Percentiles rank a stretch among this genome's conserved stretches.
phyloP scores from a whole-genome alignment of 2,888 invertebrate species.

The Macaria liturata region DNA sequence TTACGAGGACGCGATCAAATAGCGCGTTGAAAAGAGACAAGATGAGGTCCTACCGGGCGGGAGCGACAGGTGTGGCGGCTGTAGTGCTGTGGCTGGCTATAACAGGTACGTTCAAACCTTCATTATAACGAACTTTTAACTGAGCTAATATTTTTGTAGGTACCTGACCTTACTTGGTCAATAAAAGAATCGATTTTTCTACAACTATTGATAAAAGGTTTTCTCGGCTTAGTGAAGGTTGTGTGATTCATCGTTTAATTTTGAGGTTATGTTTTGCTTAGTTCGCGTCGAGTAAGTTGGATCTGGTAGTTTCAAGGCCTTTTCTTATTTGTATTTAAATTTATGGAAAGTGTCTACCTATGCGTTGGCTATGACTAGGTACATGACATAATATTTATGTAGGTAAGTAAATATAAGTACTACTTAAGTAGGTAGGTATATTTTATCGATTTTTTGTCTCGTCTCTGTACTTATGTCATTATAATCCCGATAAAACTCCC shows the following conservation, averaged over 20 bases:
- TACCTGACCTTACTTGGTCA: background rate
- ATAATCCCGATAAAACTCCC: too few species aligned
- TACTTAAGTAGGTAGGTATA: background rate
- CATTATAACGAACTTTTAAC: slow-evolving; percentile 30
- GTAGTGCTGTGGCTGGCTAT: slow-evolving; percentile 72
- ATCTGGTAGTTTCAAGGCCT: slow-evolving; percentile 16
- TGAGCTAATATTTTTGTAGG: background rate
- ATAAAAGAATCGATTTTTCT: too few species aligned
- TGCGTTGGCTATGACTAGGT: background rate
- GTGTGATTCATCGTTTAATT: slow-evolving; percentile 14
- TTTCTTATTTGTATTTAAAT: slow-evolving; percentile 12
- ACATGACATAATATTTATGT: background rate
- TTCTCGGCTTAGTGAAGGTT: background rate
- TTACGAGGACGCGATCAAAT: slow-evolving; percentile 62
- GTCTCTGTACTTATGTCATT: too few species aligned
- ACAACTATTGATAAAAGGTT: too few species aligned
- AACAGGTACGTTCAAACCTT: slow-evolving; percentile 68
- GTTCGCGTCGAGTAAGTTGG: too few species aligned
- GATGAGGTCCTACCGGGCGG: slow-evolving; percentile 66
- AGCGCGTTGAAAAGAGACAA: slow-evolving; percentile 76
- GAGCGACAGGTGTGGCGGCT: slow-evolving; percentile 79
- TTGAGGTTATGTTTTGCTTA: slow-evolving; percentile 20
- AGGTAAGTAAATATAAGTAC: background rate
- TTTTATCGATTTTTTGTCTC: too few species aligned
- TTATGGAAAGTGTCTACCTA: background rate